Base-by-base conservation (phyloP, 1,140 invertebrate genomes). In the Wiebesia pumilae region DNA sequence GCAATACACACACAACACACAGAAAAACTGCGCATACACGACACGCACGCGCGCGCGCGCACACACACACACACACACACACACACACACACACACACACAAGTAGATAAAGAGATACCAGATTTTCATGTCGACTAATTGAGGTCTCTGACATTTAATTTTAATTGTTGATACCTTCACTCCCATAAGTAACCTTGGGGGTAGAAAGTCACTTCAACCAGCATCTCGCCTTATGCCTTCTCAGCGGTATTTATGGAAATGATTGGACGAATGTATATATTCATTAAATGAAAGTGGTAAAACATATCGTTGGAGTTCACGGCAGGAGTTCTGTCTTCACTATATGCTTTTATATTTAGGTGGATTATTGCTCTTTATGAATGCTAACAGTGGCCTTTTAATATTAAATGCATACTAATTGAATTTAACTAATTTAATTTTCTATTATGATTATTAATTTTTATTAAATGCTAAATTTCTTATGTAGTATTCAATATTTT, bases 141-240 rank as follows among this genome's bases (percentile, higher is more conserved):
- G n/a, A 54, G 77, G 77, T 35, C 51, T 19, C 35, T 80, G 35
- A 16, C 65, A 83, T 47, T 83, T 83, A 75, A 83, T 83, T 83
- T 75, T 75, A 83, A 83, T 83, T 83, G 81, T 69, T 69, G 58
- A 83, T 73, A 83, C 27, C 21, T 33, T n/a, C 54, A 38, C 47
- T 54, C 33, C n/a, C 38, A 33, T 19, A 51, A 51, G 30, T 30
- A 82, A 54, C 47, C 67, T 83, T 69, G 3, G 47, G 81, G 81
- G 65, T 38, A 47, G 81, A 83, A 83, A 83, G 81, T 83, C 81
- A 83, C 27, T 62, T 62, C 6, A 27, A 62, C 3, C 58, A 10
- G 24, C 27, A 62, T 62, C 24, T 62, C 58, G 10, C 58, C 58
- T 27, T 24, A 27, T 27, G 14, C 27, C 58, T 10, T 27, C 27